These are phyloP conservation scores for Nannospalax galili DNA, from an alignment of 2,113 vertebrate species.

Conservation along the genomic window DNA sequence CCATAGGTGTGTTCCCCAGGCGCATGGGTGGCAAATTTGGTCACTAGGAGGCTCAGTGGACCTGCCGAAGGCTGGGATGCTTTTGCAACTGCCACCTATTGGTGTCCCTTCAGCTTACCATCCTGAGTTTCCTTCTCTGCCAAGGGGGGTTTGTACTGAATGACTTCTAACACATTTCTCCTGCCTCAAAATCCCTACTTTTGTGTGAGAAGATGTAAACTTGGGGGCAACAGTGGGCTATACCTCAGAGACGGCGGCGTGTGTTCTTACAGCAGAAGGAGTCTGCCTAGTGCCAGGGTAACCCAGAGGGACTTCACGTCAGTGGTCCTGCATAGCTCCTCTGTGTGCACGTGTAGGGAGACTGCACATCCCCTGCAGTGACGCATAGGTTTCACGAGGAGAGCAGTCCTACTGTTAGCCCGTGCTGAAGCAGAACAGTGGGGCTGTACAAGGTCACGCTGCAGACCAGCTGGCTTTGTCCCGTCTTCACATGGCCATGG, in stretches of 20 bases:
- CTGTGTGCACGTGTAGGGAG: too few species aligned
- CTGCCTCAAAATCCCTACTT: not conserved
- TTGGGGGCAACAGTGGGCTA: too few species aligned
- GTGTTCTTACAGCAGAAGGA: not conserved
- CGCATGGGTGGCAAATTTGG: not conserved
- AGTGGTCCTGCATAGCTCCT: conserved; percentile 36
- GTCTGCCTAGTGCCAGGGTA: conserved; percentile 43
- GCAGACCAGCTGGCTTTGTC: not conserved
- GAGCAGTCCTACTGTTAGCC: not conserved
- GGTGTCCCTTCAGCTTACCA: not conserved
- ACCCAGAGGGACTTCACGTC: conserved; percentile 12
- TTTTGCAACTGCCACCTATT: not conserved
- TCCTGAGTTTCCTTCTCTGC: not conserved
- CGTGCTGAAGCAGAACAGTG: not conserved
- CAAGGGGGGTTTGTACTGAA: not conserved
- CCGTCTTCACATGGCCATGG: too few species aligned
- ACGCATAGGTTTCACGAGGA: not conserved
- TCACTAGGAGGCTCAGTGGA: too few species aligned
- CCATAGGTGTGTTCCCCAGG: not conserved
- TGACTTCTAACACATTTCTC: not conserved
- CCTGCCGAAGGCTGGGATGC: not conserved
- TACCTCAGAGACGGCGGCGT: not conserved
- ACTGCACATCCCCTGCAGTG: not conserved
- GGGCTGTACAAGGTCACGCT: accelerated
- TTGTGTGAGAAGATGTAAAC: not conserved